Conservation (phyloP, 2,888 invertebrate species). For the Abrostola tripartita region DNA sequence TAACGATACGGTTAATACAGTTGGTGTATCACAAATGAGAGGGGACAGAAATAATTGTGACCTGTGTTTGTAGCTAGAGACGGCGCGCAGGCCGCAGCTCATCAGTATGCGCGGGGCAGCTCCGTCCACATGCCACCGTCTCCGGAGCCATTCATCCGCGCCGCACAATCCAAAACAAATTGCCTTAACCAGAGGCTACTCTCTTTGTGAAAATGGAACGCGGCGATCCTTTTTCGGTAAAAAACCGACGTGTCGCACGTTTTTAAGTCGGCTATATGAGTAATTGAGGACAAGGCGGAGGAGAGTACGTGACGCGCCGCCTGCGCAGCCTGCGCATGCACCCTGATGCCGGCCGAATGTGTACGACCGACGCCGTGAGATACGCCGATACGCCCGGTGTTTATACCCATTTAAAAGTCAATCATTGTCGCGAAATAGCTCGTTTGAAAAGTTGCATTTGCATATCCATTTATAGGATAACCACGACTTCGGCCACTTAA, state of each 20-base stretch:
- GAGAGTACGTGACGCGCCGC: slow-evolving; percentile 56
- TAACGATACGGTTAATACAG: neutral
- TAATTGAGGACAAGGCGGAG: slow-evolving; percentile 67
- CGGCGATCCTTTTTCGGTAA: slow-evolving; percentile 67
- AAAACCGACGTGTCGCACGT: slow-evolving; percentile 64
- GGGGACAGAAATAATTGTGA: slow-evolving; percentile 71
- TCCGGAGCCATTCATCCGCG: slow-evolving; percentile 73
- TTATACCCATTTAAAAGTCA: slow-evolving; percentile 82
- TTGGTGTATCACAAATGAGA: slow-evolving; percentile 61
- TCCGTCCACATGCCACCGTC: slow-evolving; percentile 62
- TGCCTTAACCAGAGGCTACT: slow-evolving; percentile 70
- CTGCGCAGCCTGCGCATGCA: slow-evolving; percentile 27
- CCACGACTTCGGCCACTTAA: slow-evolving; percentile 75
- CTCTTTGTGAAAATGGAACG: slow-evolving; percentile 71
- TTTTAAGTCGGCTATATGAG: slow-evolving; percentile 67
- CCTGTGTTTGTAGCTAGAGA: slow-evolving; percentile 53
- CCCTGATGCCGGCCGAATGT: slow-evolving; percentile 39
- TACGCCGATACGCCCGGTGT: slow-evolving; percentile 67
- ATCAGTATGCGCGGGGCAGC: slow-evolving; percentile 76
- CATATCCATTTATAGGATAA: slow-evolving; percentile 74
- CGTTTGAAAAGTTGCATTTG: slow-evolving; percentile 74
- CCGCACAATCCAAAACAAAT: slow-evolving; percentile 80
- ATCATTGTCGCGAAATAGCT: slow-evolving; percentile 77
- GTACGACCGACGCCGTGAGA: slow-evolving; percentile 54
- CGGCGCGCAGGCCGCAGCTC: slow-evolving; percentile 50